Evolutionary conservation across 2,113 vertebrate genomes (phyloP), one percentile per base, ranked within the genome.

Genomic region (Tupaia tana): DNA sequence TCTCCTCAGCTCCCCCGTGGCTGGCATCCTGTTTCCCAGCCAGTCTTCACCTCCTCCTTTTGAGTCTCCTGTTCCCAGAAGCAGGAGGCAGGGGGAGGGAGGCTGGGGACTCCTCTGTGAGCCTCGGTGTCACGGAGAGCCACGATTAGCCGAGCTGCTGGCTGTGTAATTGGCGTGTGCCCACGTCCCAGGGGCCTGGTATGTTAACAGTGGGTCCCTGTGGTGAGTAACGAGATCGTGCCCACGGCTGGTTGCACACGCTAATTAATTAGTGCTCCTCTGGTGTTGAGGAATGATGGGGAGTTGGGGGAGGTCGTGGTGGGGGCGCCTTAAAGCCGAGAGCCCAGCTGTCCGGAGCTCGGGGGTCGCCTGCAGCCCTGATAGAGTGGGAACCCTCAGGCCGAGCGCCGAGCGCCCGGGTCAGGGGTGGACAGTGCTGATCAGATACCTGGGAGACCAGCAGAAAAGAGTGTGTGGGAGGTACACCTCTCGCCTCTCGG

Each of bases 201-300:
- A 92, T 97, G 96, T 97, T 98, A 98, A 97, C 95, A 96, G 96
- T 15, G 7, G 96, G 96, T 97, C 95, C 94, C 96, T 83, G 96
- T 95, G 95, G 97, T 95, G 96, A 95, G 95, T 97, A 97, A 98
- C 58, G 91, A 96, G 96, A 93, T 96, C 8, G 7, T 54, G 85
- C 80, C 91, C 91, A 96, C 93, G 97, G 97, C 96, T 98, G 97
- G 96, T 95, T 97, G 97, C 96, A 87, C 97, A 96, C n/a, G 3
- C 92, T 98, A 98, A 97, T 98, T 98, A 98, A 97, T 97, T 97
- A 96, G 97, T 88, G 83, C 84, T 97, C 82, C 95, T 97, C 85
- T 89, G 78, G 86, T 96, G 86, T 94, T 1, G 63, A 88, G 88
- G 94, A 88, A 93, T 93, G 95, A 93, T 59, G 67, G 94, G 81